These are phyloP conservation scores for Spheniscus humboldti DNA, from an alignment of 2,797 vertebrate species.

Conservation along the genomic window DNA sequence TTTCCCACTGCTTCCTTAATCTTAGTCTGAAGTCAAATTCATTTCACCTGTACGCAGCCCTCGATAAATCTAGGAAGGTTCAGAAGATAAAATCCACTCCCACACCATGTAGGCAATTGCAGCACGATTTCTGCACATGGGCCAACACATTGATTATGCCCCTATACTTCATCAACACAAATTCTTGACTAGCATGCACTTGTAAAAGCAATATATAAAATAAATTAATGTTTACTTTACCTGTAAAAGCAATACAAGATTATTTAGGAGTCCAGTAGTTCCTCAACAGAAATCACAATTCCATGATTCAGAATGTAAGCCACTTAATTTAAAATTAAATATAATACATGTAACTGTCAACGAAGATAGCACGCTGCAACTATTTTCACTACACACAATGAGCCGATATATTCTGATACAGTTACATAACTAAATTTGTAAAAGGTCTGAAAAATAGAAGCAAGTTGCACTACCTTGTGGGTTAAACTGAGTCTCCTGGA, in stretches of 20 bases:
- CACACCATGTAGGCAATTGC: background rate
- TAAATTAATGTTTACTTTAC: background rate
- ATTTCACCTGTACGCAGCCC: background rate
- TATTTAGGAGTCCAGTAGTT: background rate
- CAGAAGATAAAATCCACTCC: background rate
- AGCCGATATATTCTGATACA: background rate
- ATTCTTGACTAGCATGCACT: background rate
- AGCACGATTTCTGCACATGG: background rate
- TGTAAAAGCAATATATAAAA: background rate
- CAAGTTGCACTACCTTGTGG: conserved; percentile 61
- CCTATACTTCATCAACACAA: background rate
- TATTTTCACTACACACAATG: background rate
- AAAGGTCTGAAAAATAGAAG: background rate
- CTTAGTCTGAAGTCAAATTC: background rate
- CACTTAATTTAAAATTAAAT: background rate
- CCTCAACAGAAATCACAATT: background rate
- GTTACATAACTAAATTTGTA: background rate
- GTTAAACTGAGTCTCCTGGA: conserved; percentile 66
- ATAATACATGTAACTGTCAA: background rate
- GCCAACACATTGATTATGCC: background rate
- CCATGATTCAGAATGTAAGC: background rate
- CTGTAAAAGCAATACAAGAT: background rate
- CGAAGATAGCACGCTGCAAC: background rate
- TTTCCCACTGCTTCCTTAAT: background rate
- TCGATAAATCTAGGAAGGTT: background rate